Percentiles rank a stretch among this genome's conserved stretches.
Evolutionary conservation across 1,140 invertebrate species (phyloP).

Genomic region (Apis dorsata): DNA sequence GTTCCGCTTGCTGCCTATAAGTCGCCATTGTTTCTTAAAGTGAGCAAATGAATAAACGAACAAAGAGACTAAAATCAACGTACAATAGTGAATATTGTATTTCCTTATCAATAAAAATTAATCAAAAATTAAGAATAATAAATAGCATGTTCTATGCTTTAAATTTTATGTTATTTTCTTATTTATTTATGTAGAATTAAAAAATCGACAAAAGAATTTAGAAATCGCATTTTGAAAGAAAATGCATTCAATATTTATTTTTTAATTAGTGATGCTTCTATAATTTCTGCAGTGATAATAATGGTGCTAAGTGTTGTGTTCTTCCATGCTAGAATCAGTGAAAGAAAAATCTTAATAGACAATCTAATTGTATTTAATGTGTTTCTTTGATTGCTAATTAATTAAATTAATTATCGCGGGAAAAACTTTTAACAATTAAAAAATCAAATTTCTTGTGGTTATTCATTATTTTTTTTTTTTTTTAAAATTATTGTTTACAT

Average conservation of each 20-base stretch:
- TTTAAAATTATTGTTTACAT: background rate
- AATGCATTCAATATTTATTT: background rate
- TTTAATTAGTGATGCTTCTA: too few species aligned
- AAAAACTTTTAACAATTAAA: too few species aligned
- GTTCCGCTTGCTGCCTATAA: slow-evolving; percentile 8
- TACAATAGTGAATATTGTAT: background rate
- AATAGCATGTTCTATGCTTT: background rate
- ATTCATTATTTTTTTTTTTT: background rate
- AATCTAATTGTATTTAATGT: background rate
- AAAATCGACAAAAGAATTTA: background rate
- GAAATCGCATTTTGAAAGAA: background rate
- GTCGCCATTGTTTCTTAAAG: slow-evolving; percentile 42
- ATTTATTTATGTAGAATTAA: background rate
- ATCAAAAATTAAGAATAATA: background rate
- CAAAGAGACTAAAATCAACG: background rate
- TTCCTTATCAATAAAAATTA: background rate
- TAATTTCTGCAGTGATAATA: background rate
- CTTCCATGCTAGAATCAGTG: background rate
- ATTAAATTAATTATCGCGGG: background rate
- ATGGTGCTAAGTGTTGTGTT: background rate
- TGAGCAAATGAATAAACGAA: slow-evolving; percentile 2
- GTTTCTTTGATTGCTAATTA: slow-evolving; percentile 13
- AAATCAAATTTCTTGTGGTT: background rate
- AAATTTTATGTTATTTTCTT: background rate
- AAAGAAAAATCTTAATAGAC: background rate